Base-by-base conservation (phyloP, 1,140 invertebrate genomes). In the Calephelis virginiensis region DNA sequence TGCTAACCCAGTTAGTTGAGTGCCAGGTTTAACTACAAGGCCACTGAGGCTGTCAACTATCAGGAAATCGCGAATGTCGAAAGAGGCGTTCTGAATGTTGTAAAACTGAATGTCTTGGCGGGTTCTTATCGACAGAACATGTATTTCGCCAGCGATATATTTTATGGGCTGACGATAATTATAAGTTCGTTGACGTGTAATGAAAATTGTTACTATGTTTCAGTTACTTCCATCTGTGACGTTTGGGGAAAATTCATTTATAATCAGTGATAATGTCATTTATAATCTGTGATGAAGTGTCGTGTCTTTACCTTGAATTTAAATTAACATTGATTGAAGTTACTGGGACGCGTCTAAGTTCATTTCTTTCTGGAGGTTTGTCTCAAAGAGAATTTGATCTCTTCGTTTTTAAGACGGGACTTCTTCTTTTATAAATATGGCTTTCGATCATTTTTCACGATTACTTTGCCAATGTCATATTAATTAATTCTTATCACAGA, bases 41-140 rank as follows among this genome's bases (percentile, higher is more conserved):
- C 13, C 17, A 17, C 8, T 17, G 49, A 53, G 49, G 49, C 49
- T 53, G 48, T 49, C 49, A 53, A 53, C 17, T 53, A 53, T 28
- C 50, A 56, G 50, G 50, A 56, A 56, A 56, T 56, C 50, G 50
- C 17, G 50, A 28, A 56, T 56, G 50, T 56, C 50, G 50, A 56
- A 56, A 56, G 50, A 56, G 50, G 50, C 17, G 50, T 56, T 37
- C 14, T 56, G 50, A 56, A 56, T 56, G 50, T 56, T 56, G 50
- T 56, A 56, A 56, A 56, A 56, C 28, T 56, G 28, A 56, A 56
- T 56, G 50, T 37, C 14, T 56, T 56, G 50, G 50, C 50, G 50
- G 50, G 17, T 56, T 56, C 50, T 56, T 56, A 56, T 56, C 50
- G 50, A 6, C 17, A 28, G 17, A 56, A 37, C 50, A 28, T 56